Percentiles rank a stretch among this genome's conserved stretches.
These are phyloP conservation scores for Melipona quadrifasciata DNA, from an alignment of 1,140 invertebrate species.

Conservation along the genomic window DNA sequence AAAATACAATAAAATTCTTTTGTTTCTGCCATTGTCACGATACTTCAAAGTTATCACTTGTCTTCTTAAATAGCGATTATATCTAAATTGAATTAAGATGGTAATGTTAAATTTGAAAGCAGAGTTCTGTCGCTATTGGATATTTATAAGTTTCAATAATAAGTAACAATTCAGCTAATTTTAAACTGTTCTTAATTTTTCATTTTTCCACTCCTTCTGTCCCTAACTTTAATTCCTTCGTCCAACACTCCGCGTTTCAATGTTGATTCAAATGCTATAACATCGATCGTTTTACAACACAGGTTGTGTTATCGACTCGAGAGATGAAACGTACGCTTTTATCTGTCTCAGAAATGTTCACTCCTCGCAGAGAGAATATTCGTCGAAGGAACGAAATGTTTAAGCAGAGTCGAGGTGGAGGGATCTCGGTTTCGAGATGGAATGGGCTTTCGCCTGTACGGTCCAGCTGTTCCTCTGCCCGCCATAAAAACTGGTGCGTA, in stretches of 20 bases:
- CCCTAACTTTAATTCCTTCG: too few relatives aligned
- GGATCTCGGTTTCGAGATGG: conserved; percentile 50
- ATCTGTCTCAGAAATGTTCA: neutral
- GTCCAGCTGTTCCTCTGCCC: conserved; percentile 55
- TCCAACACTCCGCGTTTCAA: too few relatives aligned
- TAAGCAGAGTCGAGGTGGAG: neutral
- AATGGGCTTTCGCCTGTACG: conserved; percentile 57
- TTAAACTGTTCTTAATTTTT: neutral
- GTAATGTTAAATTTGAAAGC: neutral
- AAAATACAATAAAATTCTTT: neutral
- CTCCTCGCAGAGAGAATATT: neutral
- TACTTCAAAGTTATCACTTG: neutral
- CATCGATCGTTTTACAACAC: too few relatives aligned
- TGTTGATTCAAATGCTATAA: too few relatives aligned
- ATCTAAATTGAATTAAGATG: neutral
- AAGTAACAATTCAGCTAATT: neutral
- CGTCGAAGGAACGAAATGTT: neutral
- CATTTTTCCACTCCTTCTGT: neutral
- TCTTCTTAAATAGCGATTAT: neutral
- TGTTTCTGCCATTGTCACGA: neutral
- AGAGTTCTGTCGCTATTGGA: neutral
- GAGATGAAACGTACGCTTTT: neutral
- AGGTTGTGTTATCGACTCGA: neutral
- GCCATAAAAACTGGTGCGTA: conserved; percentile 69
- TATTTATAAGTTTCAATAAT: neutral